Evolutionary conservation across 1,140 invertebrate genomes (phyloP), one percentile per base, ranked within the genome.

Genomic region (Musca vetustissima): DNA sequence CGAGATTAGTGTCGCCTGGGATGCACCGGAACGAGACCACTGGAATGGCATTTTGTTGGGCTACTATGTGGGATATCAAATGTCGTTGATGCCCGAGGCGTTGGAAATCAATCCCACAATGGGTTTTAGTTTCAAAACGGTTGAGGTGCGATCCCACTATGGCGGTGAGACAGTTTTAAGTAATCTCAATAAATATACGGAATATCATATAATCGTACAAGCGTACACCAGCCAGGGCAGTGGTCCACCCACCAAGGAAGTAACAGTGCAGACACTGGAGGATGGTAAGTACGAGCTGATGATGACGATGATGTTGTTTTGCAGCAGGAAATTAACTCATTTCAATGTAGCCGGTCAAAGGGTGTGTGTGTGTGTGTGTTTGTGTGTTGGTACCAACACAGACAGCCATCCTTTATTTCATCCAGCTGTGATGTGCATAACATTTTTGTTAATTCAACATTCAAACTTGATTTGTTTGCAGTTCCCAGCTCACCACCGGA

Each of bases 31-130:
- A 70, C 85, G 90, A 72, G 92, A 95, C 78, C 85, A 93, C 64
- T 94, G 93, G 90, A 96, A 98, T 83, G 96, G 96, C 14, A 92
- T 93, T 72, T 89, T 98, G 72, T 87, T 94, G 2, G 96, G 96
- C 17, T 98, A 97, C 81, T 95, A 97, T 78, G 90, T 98, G 9
- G 95, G 95, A 59, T 97, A 95, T 84, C 91, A 92, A 82, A 90
- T 89, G 80, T 85, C 87, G 0, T 66, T 82, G 15, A 75, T 77
- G 49, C 78, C 82, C 69, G 81, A 84, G 65, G 77, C 79, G 55
- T 81, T 82, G 70, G 75, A 81, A 70, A 74, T 79, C 50, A 75
- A 79, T 70, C 77, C 79, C 28, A 77, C 83, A 14, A 80, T 83
- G 32, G 87, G 87, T 6, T 91, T 90, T 78, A 89, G 87, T 21